Evolutionary conservation across 2,113 vertebrate genomes (phyloP).

Genomic region (Cynopterus brachyotis): DNA sequence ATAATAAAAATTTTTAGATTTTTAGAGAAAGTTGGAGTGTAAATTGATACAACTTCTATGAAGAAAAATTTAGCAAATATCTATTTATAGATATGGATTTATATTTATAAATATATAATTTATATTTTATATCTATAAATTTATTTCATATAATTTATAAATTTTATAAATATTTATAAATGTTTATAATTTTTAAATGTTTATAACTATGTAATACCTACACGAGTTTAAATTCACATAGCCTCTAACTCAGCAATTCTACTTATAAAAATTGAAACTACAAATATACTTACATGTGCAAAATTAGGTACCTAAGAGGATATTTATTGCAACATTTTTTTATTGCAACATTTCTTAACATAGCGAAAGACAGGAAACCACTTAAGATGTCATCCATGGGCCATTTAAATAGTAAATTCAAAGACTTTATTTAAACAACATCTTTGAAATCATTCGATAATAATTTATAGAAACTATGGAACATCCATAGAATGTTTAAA

Average conservation of each 20-base stretch:
- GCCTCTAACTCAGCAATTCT: not conserved
- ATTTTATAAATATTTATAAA: not conserved
- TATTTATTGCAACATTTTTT: not conserved
- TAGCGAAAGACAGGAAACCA: not conserved
- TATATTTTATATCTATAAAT: not conserved
- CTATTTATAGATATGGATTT: not conserved
- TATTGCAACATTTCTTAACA: not conserved
- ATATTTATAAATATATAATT: not conserved
- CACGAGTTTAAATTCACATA: not conserved
- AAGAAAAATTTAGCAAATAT: not conserved
- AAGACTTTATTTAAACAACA: not conserved
- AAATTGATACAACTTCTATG: not conserved
- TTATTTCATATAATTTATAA: not conserved
- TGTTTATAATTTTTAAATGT: not conserved
- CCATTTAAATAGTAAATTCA: not conserved
- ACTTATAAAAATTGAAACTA: not conserved
- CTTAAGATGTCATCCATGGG: not conserved
- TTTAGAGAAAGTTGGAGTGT: not conserved
- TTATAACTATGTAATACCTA: not conserved
- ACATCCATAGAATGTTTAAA: not conserved
- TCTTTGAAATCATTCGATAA: not conserved
- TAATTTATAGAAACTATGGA: not conserved
- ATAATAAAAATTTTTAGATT: not conserved
- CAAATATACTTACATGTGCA: not conserved
- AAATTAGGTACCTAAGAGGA: not conserved